Base-by-base conservation (phyloP, 2,888 invertebrate genomes). In the Cerceris rybyensis region DNA sequence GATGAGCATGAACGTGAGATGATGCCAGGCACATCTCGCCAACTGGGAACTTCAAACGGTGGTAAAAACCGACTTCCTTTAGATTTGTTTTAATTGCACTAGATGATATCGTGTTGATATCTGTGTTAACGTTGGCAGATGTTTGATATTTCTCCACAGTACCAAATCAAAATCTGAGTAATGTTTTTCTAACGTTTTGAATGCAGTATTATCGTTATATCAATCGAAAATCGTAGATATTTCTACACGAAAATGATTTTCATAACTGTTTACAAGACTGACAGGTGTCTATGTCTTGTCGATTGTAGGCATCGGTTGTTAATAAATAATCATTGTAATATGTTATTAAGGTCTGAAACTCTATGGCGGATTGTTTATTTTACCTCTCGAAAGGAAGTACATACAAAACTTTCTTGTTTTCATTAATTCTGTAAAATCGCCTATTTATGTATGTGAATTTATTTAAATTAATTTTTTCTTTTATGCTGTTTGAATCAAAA, bases 1-100 rank as follows among this genome's bases (percentile, higher is more conserved):
- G 77, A 85, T 84, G 87, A 88, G 80, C 82, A 89, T 88, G 88
- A 87, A 82, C 85, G 87, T 87, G 91, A 91, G 88, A 92, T 92
- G 91, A 92, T 92, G 91, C 90, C 90, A 83, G 88, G 80, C 86
- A 90, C 88, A 70, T 89, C 90, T 86, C 88, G 90, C 82, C 90
- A 89, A 81, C 83, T 88, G 81, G 90, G 85, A 85, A 87, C 90
- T 87, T 87, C 91, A 85, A 90, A 89, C 88, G 90, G 88, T 89
- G 91, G 91, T 91, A 90, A 90, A 87, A 69, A 68, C 49, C 55
- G 52, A 42, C 52, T 67, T 79, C 7, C 49, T 65, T 67, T 70
- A 28, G 39, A 57, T 70, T 68, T 71, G 72, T 66, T 74, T 80
- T 70, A 65, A 81, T 78, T 17, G 69, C 74, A 63, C 49, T 73